These are phyloP conservation scores for Microcebus murinus DNA, from an alignment of 2,113 vertebrate species.

Conservation along the genomic window DNA sequence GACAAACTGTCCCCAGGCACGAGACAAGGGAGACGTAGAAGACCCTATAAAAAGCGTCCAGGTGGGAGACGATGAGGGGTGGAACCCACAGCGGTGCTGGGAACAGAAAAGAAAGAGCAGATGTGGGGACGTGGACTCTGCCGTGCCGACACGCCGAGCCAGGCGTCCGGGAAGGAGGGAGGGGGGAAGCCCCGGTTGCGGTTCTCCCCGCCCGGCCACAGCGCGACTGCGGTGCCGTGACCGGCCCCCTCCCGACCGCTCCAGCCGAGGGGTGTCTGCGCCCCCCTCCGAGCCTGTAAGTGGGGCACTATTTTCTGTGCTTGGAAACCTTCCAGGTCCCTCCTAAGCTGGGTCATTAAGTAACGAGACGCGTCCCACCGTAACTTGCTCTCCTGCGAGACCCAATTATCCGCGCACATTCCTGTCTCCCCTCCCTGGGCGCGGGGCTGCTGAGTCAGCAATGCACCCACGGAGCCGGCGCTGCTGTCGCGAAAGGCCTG, in stretches of 20 bases:
- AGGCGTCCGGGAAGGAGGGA: no score
- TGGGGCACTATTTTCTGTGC: not conserved
- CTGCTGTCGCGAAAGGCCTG: conserved; percentile 65
- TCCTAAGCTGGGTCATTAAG: not conserved
- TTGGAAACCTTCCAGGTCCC: not conserved
- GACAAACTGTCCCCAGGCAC: no score
- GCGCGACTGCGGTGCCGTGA: no score
- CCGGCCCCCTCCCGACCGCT: not conserved
- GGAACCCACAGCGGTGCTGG: no score
- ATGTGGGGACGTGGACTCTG: no score
- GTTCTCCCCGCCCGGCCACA: no score
- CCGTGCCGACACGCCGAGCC: no score
- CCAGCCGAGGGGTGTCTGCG: not conserved
- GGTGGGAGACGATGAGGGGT: no score
- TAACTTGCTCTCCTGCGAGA: conserved; percentile 76
- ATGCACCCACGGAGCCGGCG: conserved; percentile 71
- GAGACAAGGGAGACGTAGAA: no score
- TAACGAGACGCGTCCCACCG: conserved; percentile 59
- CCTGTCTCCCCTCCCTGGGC: conserved; percentile 25
- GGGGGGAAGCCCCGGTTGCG: no score
- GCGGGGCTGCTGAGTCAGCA: conserved; percentile 68
- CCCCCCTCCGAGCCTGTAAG: not conserved
- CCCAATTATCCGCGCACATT: conserved; percentile 31
- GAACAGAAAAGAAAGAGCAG: no score
- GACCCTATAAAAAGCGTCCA: no score